These are phyloP conservation scores for Myodes glareolus DNA, from an alignment of 2,113 vertebrate genomes.

Conservation along the genomic window DNA sequence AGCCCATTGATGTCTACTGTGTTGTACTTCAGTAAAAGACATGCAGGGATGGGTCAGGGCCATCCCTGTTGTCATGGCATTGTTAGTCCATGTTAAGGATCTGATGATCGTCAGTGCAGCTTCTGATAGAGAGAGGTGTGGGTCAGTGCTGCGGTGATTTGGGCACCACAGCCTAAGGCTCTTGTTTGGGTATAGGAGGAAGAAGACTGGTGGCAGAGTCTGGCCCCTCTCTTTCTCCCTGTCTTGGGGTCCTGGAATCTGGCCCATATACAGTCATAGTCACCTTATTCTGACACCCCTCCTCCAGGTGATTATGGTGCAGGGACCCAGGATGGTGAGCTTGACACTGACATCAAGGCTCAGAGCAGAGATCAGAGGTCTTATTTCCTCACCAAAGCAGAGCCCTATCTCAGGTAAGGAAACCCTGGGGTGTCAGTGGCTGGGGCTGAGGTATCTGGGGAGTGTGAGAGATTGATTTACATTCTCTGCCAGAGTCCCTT, in stretches of 20 bases:
- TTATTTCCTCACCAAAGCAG: constrained; percentile 17
- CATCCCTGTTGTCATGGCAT: background rate
- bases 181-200: background rate
- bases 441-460: background rate
- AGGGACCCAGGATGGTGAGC: background rate
- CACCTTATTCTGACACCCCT: background rate
- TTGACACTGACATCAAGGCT: background rate
- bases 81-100: background rate
- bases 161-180: background rate
- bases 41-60: background rate
- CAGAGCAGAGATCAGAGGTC: background rate
- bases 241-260: background rate
- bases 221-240: background rate
- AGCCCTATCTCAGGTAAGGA: constrained; percentile 56
- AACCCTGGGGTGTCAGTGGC: background rate
- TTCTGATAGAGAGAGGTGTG: constrained; percentile 4
- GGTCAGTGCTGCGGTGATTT: background rate
- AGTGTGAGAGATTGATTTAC: background rate
- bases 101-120: background rate
- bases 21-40: background rate
- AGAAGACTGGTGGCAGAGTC: background rate
- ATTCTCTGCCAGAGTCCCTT: background rate
- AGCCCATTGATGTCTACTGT: background rate
- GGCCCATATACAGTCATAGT: background rate
- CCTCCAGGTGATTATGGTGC: constrained; percentile 2